Evolutionary conservation across 1,140 invertebrate genomes (phyloP).

Genomic region (Solenopsis fugax): DNA sequence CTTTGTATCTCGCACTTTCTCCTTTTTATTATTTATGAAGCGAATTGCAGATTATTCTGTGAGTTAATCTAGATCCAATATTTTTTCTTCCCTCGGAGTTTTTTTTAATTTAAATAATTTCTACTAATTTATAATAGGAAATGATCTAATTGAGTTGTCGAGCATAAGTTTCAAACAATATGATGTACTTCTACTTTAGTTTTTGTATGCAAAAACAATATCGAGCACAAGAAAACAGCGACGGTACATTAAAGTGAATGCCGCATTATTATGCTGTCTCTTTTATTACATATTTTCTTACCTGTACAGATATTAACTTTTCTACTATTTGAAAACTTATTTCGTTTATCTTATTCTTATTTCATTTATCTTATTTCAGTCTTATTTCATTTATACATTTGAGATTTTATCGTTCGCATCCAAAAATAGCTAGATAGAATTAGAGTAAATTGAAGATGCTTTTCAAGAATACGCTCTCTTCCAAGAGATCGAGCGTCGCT

Average conservation of each 20-base stretch:
- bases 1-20: neutral
- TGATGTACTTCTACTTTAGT: neutral
- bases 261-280: neutral
- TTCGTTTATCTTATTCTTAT: neutral
- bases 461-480: neutral
- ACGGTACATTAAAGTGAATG: neutral
- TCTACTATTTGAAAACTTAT: neutral
- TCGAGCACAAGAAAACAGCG: neutral
- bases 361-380: no score
- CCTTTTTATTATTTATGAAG: neutral
- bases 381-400: neutral
- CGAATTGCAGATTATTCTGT: neutral
- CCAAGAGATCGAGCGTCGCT: neutral
- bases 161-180: conserved; percentile 11
- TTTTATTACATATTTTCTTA: neutral
- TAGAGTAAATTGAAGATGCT: neutral
- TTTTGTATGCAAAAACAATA: neutral
- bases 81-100: neutral
- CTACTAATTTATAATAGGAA: neutral
- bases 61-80: neutral
- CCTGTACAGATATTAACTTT: conserved; percentile 1
- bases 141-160: neutral
- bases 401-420: neutral
- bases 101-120: neutral
- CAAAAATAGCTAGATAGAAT: neutral